These are phyloP conservation scores for Caranx ignobilis DNA, from an alignment of 2,113 vertebrate species.

Conservation along the genomic window DNA sequence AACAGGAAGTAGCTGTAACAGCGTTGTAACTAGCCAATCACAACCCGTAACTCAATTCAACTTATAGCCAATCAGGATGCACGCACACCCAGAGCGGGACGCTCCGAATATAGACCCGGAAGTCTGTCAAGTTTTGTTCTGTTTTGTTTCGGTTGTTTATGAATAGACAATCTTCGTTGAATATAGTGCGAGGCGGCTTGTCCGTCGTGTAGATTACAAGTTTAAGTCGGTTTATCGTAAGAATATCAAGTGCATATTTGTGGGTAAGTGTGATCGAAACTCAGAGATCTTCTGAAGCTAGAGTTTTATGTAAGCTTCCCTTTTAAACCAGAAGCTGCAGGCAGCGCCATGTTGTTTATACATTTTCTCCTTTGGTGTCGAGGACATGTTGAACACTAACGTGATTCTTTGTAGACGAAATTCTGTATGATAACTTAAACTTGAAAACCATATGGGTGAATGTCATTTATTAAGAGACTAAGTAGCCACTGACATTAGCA, in stretches of 20 bases:
- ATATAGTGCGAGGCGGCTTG: background rate
- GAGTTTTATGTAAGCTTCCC: background rate
- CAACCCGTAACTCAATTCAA: background rate
- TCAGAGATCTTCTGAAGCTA: background rate
- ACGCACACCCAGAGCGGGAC: conserved; percentile 65
- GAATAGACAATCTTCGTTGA: accelerated
- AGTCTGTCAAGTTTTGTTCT: conserved; percentile 26
- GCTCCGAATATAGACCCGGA: conserved; percentile 66
- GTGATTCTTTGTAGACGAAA: background rate
- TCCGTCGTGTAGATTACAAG: accelerated
- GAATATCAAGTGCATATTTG: background rate
- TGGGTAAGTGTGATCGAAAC: conserved; percentile 49
- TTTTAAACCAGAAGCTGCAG: background rate
- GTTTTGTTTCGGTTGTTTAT: background rate
- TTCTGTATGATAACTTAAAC: background rate
- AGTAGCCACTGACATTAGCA: background rate
- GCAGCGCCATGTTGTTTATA: conserved; percentile 1
- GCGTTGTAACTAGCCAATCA: conserved; percentile 53
- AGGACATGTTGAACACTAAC: background rate
- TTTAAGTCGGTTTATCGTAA: background rate
- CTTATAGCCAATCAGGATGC: conserved; percentile 70
- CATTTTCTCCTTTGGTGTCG: background rate
- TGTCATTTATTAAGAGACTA: background rate
- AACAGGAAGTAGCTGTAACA: background rate
- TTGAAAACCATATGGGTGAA: background rate